These are phyloP conservation scores for Heteropelma amictum DNA, from an alignment of 2,888 invertebrate species.

Conservation along the genomic window DNA sequence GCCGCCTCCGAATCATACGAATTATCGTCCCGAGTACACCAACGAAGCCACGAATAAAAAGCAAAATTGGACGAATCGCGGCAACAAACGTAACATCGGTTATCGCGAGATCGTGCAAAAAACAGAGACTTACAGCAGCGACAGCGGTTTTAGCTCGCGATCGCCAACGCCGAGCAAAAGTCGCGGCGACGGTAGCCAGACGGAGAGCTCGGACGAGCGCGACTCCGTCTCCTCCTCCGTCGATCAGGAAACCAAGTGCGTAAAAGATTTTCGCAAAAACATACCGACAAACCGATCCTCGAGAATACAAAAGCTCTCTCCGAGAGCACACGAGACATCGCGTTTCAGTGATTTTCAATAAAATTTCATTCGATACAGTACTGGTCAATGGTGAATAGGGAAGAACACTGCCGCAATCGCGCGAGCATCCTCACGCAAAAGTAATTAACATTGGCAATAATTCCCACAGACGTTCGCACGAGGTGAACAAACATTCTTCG, in stretches of 20 bases:
- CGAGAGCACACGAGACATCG: background rate
- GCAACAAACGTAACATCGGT: constrained; percentile 41
- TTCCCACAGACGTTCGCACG: constrained; percentile 65
- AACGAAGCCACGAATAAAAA: constrained; percentile 46
- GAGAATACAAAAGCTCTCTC: background rate
- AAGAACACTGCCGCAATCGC: background rate
- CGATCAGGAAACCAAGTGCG: constrained; percentile 71
- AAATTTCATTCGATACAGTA: too few relatives aligned
- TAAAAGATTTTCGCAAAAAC: constrained; percentile 27
- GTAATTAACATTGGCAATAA: constrained; percentile 37
- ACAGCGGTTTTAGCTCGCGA: constrained; percentile 74
- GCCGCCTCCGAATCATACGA: constrained; percentile 43
- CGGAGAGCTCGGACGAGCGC: constrained; percentile 74
- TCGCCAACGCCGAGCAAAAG: constrained; percentile 75
- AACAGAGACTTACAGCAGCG: constrained; percentile 69
- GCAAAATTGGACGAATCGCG: constrained; percentile 57
- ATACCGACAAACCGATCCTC: background rate
- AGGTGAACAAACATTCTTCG: constrained; percentile 55
- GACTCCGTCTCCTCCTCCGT: constrained; percentile 71
- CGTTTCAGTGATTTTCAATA: too few relatives aligned
- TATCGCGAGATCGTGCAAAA: constrained; percentile 64
- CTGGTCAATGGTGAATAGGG: too few relatives aligned
- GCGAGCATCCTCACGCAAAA: background rate
- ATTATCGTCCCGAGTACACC: constrained; percentile 38
- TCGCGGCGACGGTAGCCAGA: constrained; percentile 69